Evolutionary conservation across 2,888 invertebrate genomes (phyloP), one percentile per base, ranked within the genome.

Genomic region (Epistrophella euchroma): DNA sequence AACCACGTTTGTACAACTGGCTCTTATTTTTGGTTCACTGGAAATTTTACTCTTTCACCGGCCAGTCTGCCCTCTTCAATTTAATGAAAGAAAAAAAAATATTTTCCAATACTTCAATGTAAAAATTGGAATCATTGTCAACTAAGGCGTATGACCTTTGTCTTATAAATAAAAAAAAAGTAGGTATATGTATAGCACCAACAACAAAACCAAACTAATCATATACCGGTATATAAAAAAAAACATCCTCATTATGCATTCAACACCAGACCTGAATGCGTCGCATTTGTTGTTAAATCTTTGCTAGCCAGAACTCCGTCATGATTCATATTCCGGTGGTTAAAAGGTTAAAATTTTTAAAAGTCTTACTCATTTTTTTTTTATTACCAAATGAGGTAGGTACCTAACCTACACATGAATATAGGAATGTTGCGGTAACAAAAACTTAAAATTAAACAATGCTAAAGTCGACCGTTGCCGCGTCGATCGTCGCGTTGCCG

Each of bases 281-380:
- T 82, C 58, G 50, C 25, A 37, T 11, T 52, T 37, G 72, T 75
- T 22, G 22, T 37, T 35, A 35, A 28, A 32, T 64, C n/a, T 47
- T 32, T 50, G 58, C 28, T 19, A 28, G 56, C 28, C 72, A 68
- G 62, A 60, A 68, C 47, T 32, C 13, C 50, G 22, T 45, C 40
- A 68, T 78, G 83, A 79, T 71, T 83, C 83, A 83, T 71, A 79
- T 78, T 83, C 78, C 47, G 73, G 60, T 73, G 73, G 74, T 64
- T 70, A 56, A 81, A 81, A 81, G 79, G 83, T 79, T 84, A 71
- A 79, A 78, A 74, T 47, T 56, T 71, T 75, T 35, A 35, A 43
- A 60, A 74, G 70, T 55, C 58, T 76, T 72, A 66, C 64, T 72
- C 71, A 76, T 77, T 52, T 52, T 25, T 43, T 15, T 25, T 52